Evolutionary conservation across 37 sponge, comb jelly and placozoan genomes (phyloP).

Genomic region (Diacarnus erythraeanus): DNA sequence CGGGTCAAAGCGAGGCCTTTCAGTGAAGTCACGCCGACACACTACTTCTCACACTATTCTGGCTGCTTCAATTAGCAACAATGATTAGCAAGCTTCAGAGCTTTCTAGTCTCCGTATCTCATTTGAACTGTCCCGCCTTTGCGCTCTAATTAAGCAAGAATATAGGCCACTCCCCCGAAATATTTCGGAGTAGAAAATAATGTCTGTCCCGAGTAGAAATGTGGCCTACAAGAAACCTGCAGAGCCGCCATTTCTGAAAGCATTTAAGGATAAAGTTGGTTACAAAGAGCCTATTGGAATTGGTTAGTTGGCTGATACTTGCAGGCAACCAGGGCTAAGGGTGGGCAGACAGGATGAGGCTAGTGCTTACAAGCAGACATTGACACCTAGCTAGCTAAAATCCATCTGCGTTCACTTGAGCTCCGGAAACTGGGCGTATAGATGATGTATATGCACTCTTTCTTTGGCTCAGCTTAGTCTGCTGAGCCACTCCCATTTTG

Average conservation of each 20-base stretch:
- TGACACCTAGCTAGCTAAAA: too few relatives aligned
- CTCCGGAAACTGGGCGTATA: too few relatives aligned
- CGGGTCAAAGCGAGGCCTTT: neutral
- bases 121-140: conserved; percentile 5
- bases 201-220: conserved; percentile 58
- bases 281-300: conserved; percentile 62
- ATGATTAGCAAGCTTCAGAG: neutral
- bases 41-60: too few relatives aligned
- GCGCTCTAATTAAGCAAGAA: conserved; percentile 15
- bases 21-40: too few relatives aligned
- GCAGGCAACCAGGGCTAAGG: too few relatives aligned
- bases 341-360: too few relatives aligned
- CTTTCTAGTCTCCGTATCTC: neutral
- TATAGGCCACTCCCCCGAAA: neutral
- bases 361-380: too few relatives aligned
- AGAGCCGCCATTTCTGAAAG: conserved; percentile 70
- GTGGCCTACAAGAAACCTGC: conserved; percentile 58
- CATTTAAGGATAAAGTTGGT: conserved; percentile 70
- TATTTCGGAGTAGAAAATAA: neutral
- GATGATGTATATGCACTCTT: too few relatives aligned
- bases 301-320: conserved; percentile 29
- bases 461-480: too few relatives aligned
- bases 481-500: too few relatives aligned
- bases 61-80: neutral
- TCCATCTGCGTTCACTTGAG: too few relatives aligned